A percentile compares a stretch with the other conserved stretches of the same genome.
These are phyloP conservation scores for Desmodus rotundus DNA, from an alignment of 2,113 vertebrate genomes.

Conservation along the genomic window DNA sequence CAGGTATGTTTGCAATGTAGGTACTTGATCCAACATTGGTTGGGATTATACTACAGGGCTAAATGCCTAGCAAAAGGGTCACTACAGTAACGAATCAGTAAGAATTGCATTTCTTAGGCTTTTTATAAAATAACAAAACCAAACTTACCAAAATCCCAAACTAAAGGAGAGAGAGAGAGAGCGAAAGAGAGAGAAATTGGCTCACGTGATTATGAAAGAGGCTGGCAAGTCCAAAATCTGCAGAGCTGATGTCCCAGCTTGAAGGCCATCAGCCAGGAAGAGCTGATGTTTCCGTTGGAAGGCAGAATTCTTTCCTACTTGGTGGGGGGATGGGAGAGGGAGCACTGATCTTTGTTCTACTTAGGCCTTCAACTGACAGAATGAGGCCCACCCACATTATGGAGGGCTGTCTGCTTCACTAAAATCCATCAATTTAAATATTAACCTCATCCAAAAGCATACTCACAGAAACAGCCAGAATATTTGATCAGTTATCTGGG, in stretches of 20 bases:
- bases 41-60: background rate
- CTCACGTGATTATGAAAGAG: conserved; percentile 23
- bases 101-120: background rate
- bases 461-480: background rate
- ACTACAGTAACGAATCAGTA: background rate
- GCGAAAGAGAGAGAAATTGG: background rate
- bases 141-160: background rate
- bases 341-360: background rate
- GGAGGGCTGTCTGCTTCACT: background rate
- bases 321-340: background rate
- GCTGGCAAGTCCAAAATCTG: background rate
- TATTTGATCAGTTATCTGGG: background rate
- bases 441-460: background rate
- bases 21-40: background rate
- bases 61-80: background rate
- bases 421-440: background rate
- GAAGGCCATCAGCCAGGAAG: background rate
- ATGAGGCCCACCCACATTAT: background rate
- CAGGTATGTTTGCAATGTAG: background rate
- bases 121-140: conserved; percentile 12
- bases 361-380: background rate
- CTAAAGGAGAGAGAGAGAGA: background rate
- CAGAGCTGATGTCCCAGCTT: background rate
- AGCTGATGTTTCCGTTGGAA: conserved; percentile 51
- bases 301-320: conserved; percentile 28